Evolutionary conservation across 2,113 vertebrate species (phyloP).

Genomic region (Salvelinus namaycush): DNA sequence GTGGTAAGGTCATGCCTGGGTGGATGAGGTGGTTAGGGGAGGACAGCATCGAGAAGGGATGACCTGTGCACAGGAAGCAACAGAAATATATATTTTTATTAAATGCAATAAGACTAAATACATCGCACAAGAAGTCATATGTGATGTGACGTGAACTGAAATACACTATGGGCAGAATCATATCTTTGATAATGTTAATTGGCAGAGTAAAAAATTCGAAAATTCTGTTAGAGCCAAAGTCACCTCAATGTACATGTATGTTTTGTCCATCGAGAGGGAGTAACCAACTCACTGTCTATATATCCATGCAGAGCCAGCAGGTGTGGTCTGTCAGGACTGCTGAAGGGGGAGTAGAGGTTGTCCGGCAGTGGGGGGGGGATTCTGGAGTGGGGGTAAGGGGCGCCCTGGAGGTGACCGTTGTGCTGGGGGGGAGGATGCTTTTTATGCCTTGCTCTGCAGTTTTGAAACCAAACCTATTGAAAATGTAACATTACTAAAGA

Average conservation of each 20-base stretch:
- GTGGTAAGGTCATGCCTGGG: constrained; percentile 76
- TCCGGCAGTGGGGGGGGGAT: constrained; percentile 86
- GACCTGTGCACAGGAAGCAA: constrained; percentile 72
- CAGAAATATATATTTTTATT: not conserved
- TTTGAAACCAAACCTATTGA: constrained; percentile 95
- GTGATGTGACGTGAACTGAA: no score
- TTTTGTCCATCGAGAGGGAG: not conserved
- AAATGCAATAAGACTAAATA: not conserved
- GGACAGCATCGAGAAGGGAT: constrained; percentile 91
- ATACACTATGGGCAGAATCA: no score
- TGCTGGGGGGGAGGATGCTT: constrained; percentile 86
- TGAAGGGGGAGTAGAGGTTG: constrained; percentile 86
- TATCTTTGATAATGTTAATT: not conserved
- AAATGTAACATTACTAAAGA: constrained; percentile 31
- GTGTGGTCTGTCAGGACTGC: constrained; percentile 85
- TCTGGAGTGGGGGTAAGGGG: constrained; percentile 79
- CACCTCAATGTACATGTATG: not conserved
- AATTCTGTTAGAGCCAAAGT: not conserved
- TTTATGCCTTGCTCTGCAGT: constrained; percentile 96
- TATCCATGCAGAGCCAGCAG: constrained; percentile 91
- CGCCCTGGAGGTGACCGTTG: constrained; percentile 78
- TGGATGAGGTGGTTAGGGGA: constrained; percentile 74
- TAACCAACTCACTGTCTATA: constrained; percentile 82
- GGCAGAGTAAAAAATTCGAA: not conserved
- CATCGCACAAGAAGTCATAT: not conserved